Evolutionary conservation across 2,888 invertebrate genomes (phyloP).

Genomic region (Cheilosia variabilis): DNA sequence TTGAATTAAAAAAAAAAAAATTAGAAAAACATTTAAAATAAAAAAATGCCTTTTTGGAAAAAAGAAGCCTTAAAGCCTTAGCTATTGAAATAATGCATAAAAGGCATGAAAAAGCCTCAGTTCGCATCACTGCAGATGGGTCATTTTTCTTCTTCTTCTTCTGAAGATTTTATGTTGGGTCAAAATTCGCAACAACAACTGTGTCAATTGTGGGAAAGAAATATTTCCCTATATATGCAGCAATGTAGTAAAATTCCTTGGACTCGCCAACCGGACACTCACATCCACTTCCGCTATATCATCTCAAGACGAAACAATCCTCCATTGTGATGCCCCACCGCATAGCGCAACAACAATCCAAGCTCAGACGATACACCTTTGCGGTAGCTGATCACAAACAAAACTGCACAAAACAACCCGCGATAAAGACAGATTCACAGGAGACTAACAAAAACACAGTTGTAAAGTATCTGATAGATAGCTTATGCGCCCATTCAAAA

Average conservation of each 20-base stretch:
- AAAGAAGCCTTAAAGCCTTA: no score
- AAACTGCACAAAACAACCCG: slow-evolving; percentile 56
- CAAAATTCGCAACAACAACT: no score
- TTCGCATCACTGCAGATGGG: no score
- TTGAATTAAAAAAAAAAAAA: no score
- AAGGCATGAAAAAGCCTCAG: no score
- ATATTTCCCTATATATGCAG: no score
- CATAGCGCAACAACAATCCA: slow-evolving; percentile 38
- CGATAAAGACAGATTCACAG: slow-evolving; percentile 42
- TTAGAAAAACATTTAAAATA: no score
- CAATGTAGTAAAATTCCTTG: slow-evolving; percentile 15
- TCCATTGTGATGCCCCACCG: slow-evolving; percentile 18
- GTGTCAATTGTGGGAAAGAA: no score
- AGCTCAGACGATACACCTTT: slow-evolving; percentile 49
- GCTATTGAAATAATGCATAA: no score
- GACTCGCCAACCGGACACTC: slow-evolving; percentile 54
- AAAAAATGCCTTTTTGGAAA: no score
- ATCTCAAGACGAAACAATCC: slow-evolving; percentile 18
- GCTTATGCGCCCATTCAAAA: slow-evolving; percentile 72
- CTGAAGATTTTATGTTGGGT: no score
- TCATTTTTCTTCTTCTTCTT: no score
- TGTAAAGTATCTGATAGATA: slow-evolving; percentile 68
- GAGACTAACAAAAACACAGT: slow-evolving; percentile 29
- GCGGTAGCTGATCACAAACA: slow-evolving; percentile 72
- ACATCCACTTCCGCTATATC: slow-evolving; percentile 58